A percentile compares a stretch with the other conserved stretches of the same genome.
phyloP scores from a whole-genome alignment of 1,140 invertebrate genomes.

The Hermetia illucens region DNA sequence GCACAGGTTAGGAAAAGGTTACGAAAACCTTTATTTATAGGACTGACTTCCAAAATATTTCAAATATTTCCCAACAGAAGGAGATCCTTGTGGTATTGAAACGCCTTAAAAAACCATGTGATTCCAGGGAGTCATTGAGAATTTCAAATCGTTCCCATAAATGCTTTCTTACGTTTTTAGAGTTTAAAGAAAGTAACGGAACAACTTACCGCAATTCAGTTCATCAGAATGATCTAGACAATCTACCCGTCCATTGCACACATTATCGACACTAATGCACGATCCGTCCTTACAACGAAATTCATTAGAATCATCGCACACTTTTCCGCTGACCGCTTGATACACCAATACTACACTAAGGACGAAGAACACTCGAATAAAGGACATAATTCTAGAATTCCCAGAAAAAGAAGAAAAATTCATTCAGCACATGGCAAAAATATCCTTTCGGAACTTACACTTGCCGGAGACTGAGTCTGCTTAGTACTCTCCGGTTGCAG shows the following conservation, averaged over 20 bases:
- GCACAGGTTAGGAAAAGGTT: conserved; percentile 3
- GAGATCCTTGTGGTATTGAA: not conserved
- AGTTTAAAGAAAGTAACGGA: no score
- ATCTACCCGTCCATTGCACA: conserved; percentile 47
- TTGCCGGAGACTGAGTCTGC: no score
- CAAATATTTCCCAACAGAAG: not conserved
- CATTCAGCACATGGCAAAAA: no score
- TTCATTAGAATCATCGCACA: conserved; percentile 18
- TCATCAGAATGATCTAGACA: conserved; percentile 54
- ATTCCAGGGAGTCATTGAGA: not conserved
- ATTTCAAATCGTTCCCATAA: conserved; percentile 3
- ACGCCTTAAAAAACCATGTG: not conserved
- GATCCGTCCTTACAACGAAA: conserved; percentile 38
- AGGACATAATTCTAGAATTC: no score
- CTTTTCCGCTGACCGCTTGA: not conserved
- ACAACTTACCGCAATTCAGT: conserved; percentile 40
- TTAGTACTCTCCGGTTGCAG: no score
- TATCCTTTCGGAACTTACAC: no score
- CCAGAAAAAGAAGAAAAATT: no score
- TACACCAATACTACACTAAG: not conserved
- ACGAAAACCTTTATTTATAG: not conserved
- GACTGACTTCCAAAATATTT: not conserved
- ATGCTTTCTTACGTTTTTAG: no score
- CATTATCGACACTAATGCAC: conserved; percentile 46
- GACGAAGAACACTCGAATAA: not conserved